Evolutionary conservation across 1,140 invertebrate genomes (phyloP).

Genomic region (Trichonephila inaurata): DNA sequence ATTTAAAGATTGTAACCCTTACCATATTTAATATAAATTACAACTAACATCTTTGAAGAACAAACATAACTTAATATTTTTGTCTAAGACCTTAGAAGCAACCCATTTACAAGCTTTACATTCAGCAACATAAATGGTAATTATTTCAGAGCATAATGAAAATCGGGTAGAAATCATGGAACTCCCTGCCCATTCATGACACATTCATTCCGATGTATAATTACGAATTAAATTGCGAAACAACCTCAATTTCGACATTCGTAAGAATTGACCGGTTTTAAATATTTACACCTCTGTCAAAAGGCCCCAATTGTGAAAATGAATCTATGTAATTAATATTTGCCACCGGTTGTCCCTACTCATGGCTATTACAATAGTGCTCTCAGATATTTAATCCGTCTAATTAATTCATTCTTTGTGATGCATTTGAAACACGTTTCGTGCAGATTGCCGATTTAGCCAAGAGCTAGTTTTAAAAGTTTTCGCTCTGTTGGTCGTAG

Average conservation of each 20-base stretch:
- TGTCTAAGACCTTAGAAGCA: no score
- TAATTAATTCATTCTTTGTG: constrained; percentile 31
- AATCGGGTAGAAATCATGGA: neutral
- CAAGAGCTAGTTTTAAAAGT: neutral
- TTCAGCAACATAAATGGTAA: neutral
- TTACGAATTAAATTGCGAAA: neutral
- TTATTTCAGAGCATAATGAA: neutral
- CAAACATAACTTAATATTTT: no score
- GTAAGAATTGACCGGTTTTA: neutral
- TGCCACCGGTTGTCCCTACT: neutral
- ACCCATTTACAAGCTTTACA: neutral
- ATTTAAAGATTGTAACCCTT: no score
- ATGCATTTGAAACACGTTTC: neutral
- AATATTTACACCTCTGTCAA: constrained; percentile 5
- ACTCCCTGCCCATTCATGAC: neutral
- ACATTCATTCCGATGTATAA: neutral
- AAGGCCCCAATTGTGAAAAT: neutral
- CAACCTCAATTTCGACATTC: neutral
- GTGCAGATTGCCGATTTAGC: neutral
- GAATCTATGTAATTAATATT: neutral
- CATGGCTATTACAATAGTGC: neutral
- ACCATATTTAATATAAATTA: no score
- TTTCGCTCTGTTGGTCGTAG: neutral
- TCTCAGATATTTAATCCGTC: neutral
- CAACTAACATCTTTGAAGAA: no score